Conservation (phyloP, 2,888 invertebrate species). For the Lepidocyrtinus sp. region DNA sequence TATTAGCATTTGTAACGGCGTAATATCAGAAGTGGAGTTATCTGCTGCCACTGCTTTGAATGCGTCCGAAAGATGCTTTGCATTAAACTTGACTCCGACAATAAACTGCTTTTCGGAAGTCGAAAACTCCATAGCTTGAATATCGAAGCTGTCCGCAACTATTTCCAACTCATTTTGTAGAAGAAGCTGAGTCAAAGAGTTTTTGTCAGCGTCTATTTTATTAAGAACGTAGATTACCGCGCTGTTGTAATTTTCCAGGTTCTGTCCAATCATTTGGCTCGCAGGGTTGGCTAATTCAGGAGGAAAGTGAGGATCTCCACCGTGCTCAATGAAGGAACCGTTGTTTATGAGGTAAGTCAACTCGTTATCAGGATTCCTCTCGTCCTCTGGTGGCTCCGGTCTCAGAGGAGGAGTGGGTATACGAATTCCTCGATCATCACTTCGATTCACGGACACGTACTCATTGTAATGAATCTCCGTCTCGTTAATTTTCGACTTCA, state of each 20-base stretch:
- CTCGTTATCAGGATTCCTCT: background rate
- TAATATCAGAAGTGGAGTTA: too few species aligned
- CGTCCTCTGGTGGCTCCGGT: background rate
- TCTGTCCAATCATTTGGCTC: background rate
- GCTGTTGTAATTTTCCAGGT: constrained; percentile 33
- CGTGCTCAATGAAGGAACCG: background rate
- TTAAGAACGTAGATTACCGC: constrained; percentile 37
- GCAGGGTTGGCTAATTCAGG: constrained; percentile 22
- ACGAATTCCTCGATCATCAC: constrained; percentile 6
- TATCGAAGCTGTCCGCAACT: background rate
- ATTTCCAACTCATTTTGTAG: background rate
- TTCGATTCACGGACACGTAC: constrained; percentile 12
- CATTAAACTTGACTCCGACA: constrained; percentile 42
- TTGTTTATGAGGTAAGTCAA: background rate
- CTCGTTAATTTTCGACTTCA: constrained; percentile 30
- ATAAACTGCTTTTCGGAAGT: constrained; percentile 63
- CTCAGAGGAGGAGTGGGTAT: constrained; percentile 9
- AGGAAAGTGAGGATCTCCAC: constrained; percentile 53
- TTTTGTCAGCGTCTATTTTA: background rate
- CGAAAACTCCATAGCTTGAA: constrained; percentile 58
- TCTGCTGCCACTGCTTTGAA: background rate
- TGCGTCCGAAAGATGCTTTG: constrained; percentile 17
- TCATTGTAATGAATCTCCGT: constrained; percentile 50
- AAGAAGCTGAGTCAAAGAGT: background rate
- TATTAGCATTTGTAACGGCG: constrained; percentile 23